Evolutionary conservation across 2,113 vertebrate species (phyloP).

Genomic region (Scomber scombrus): DNA sequence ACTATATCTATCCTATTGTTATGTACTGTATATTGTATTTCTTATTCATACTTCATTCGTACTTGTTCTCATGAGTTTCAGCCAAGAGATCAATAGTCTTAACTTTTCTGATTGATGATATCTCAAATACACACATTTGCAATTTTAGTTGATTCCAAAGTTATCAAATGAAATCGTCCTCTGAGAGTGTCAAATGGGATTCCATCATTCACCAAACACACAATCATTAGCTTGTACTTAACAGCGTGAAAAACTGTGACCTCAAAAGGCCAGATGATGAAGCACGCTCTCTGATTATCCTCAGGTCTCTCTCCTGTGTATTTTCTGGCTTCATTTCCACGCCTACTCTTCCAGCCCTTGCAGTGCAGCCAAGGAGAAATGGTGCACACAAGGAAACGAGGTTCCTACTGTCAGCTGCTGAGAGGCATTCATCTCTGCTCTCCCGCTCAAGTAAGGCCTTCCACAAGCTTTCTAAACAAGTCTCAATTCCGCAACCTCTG

Average conservation of each 20-base stretch:
- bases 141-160: no score
- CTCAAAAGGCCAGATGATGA: slow-evolving; percentile 16
- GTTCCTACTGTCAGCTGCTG: slow-evolving; percentile 57
- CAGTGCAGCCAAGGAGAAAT: slow-evolving; percentile 59
- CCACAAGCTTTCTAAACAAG: slow-evolving; percentile 64
- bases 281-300: slow-evolving; percentile 27
- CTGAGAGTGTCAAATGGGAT: neutral
- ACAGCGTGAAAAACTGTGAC: neutral
- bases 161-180: no score
- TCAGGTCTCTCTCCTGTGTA: slow-evolving; percentile 20
- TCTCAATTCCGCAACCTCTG: slow-evolving; percentile 61
- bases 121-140: no score
- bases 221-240: neutral
- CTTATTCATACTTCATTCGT: no score
- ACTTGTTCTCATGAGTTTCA: no score
- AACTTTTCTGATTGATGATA: no score
- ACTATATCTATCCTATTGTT: no score
- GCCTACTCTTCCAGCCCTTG: slow-evolving; percentile 46
- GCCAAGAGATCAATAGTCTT: no score
- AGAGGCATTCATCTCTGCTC: slow-evolving; percentile 44
- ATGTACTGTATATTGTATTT: no score
- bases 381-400: slow-evolving; percentile 48
- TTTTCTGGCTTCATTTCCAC: slow-evolving; percentile 40
- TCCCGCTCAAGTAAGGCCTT: slow-evolving; percentile 47
- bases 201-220: neutral